Conservation (phyloP, 2,888 invertebrate species). For the Micropterix aruncella region DNA sequence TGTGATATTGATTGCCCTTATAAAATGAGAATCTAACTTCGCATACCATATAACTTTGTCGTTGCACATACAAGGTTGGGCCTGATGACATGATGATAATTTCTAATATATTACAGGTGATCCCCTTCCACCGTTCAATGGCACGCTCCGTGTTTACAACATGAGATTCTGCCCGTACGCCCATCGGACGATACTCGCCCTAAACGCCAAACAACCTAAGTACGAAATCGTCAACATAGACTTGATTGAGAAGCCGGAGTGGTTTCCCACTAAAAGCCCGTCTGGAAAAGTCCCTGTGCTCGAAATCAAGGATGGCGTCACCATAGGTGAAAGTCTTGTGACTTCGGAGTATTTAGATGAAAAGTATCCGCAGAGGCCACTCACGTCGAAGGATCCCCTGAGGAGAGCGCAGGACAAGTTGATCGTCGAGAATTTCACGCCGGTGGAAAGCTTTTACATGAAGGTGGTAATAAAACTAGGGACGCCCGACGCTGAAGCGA, state of each 20-base stretch:
- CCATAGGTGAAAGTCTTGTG: slow-evolving; percentile 51
- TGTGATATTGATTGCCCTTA: no score
- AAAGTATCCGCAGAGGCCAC: slow-evolving; percentile 38
- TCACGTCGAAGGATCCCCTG: slow-evolving; percentile 41
- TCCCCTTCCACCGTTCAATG: slow-evolving; percentile 34
- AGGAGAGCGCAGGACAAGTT: slow-evolving; percentile 47
- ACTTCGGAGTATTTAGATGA: slow-evolving; percentile 58
- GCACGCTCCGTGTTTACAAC: slow-evolving; percentile 47
- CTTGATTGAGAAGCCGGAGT: slow-evolving; percentile 51
- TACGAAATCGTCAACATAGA: slow-evolving; percentile 50
- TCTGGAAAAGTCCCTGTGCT: slow-evolving; percentile 47
- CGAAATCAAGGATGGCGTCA: slow-evolving; percentile 39
- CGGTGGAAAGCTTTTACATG: not conserved
- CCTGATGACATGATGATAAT: no score
- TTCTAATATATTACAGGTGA: slow-evolving; percentile 36
- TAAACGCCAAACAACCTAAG: slow-evolving; percentile 53
- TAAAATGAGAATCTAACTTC: no score
- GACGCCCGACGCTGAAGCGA: not conserved
- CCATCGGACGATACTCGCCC: slow-evolving; percentile 46
- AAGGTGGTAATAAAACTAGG: not conserved
- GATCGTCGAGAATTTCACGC: slow-evolving; percentile 22
- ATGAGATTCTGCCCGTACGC: slow-evolving; percentile 63
- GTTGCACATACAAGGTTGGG: no score
- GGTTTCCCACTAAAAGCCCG: slow-evolving; percentile 45
- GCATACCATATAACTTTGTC: no score